Percentiles rank a stretch among this genome's conserved stretches.
These are phyloP conservation scores for Nymphalis polychloros DNA, from an alignment of 2,888 invertebrate species.

Conservation along the genomic window DNA sequence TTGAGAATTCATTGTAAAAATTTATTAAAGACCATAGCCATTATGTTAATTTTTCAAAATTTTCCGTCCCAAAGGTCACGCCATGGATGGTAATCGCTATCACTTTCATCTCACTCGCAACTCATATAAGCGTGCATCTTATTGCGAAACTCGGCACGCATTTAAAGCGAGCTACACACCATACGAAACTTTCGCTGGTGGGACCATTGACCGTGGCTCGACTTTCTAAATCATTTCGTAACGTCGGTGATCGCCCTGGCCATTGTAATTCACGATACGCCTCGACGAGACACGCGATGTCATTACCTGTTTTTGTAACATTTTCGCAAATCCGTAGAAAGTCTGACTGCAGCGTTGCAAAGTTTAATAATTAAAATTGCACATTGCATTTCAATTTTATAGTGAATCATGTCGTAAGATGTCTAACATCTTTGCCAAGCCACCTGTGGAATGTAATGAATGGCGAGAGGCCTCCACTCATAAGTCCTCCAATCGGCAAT, in stretches of 20 bases:
- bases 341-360: constrained; percentile 42
- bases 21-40: neutral
- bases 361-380: constrained; percentile 29
- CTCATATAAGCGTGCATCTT: constrained; percentile 39
- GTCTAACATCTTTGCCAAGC: constrained; percentile 39
- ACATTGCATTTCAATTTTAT: constrained; percentile 26
- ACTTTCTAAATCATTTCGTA: constrained; percentile 80
- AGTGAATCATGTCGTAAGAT: constrained; percentile 25
- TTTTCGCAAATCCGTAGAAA: constrained; percentile 73
- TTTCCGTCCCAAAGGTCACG: constrained; percentile 33
- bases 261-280: constrained; percentile 76
- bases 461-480: constrained; percentile 35
- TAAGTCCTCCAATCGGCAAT: constrained; percentile 31
- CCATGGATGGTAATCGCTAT: constrained; percentile 42
- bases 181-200: constrained; percentile 71
- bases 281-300: constrained; percentile 71
- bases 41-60: constrained; percentile 10
- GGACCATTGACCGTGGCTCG: constrained; percentile 77
- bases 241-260: constrained; percentile 70
- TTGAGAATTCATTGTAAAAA: too few relatives aligned
- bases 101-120: constrained; percentile 56
- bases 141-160: constrained; percentile 52
- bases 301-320: constrained; percentile 58
- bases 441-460: constrained; percentile 40
- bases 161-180: constrained; percentile 59